Conservation (phyloP, 2,888 invertebrate species). For the Pycnomerus fuliginosus region DNA sequence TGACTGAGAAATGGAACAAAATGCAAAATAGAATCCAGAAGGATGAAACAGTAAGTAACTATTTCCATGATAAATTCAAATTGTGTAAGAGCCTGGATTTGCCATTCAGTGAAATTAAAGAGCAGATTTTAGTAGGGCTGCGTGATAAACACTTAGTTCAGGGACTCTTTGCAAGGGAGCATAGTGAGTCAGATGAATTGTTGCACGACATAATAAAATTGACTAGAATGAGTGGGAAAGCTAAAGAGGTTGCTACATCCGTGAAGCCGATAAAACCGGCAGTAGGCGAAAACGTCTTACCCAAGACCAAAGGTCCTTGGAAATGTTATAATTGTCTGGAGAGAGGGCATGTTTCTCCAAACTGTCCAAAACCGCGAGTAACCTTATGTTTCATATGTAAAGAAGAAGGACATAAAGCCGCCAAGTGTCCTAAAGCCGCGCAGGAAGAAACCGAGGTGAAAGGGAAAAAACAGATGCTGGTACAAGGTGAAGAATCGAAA, state of each 20-base stretch:
- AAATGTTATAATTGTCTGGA: not conserved
- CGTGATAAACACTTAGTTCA: not conserved
- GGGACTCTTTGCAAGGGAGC: not conserved
- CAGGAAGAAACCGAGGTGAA: not conserved
- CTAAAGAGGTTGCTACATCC: too few species aligned
- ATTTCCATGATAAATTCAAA: not conserved
- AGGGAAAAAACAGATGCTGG: too few species aligned
- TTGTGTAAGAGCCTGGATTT: not conserved
- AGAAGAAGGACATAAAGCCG: constrained; percentile 6
- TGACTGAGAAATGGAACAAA: not conserved
- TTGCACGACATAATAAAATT: not conserved
- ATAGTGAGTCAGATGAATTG: not conserved
- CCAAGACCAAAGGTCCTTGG: not conserved
- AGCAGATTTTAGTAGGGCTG: not conserved
- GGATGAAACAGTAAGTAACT: not conserved
- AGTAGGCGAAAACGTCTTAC: not conserved
- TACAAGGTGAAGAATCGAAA: too few species aligned
- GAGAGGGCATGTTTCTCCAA: not conserved
- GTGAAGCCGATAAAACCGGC: not conserved
- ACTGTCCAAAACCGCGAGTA: not conserved
- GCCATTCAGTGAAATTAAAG: not conserved
- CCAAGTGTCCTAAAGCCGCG: constrained; percentile 3
- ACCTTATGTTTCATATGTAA: constrained; percentile 9
- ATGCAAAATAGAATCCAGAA: not conserved
- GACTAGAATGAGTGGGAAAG: not conserved